Percentiles rank a stretch among this genome's conserved stretches.
Evolutionary conservation across 2,797 vertebrate genomes (phyloP).

Genomic region (Oreochromis grahami): DNA sequence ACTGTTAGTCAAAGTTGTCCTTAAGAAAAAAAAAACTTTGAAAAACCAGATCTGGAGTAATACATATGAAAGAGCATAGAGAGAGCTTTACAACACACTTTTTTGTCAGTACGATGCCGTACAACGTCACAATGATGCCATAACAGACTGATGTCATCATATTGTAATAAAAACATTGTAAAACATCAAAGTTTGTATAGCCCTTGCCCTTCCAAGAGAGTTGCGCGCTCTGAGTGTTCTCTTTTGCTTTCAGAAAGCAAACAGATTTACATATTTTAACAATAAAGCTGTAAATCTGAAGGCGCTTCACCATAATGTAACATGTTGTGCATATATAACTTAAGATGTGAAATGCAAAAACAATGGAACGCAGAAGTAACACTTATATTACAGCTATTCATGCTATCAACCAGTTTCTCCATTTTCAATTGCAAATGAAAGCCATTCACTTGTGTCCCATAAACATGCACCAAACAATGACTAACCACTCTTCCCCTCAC

Average conservation of each 20-base stretch:
- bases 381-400: background rate
- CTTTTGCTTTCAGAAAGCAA: background rate
- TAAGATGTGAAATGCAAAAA: background rate
- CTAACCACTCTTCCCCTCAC: constrained; percentile 11
- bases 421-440: background rate
- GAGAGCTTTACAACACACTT: too few relatives aligned
- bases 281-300: background rate
- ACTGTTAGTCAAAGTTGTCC: background rate
- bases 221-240: background rate
- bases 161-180: background rate
- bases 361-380: background rate
- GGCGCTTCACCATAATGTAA: background rate
- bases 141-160: background rate
- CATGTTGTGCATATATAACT: background rate
- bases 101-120: too few relatives aligned
- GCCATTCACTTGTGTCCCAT: background rate
- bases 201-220: background rate
- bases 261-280: background rate
- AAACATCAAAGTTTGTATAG: background rate
- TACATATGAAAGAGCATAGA: too few relatives aligned
- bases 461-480: constrained; percentile 13
- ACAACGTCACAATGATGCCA: background rate
- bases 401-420: background rate
- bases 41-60: too few relatives aligned
- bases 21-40: too few relatives aligned